Evolutionary conservation across 2,113 vertebrate species (phyloP).

Genomic region (Pteruthius melanotis): DNA sequence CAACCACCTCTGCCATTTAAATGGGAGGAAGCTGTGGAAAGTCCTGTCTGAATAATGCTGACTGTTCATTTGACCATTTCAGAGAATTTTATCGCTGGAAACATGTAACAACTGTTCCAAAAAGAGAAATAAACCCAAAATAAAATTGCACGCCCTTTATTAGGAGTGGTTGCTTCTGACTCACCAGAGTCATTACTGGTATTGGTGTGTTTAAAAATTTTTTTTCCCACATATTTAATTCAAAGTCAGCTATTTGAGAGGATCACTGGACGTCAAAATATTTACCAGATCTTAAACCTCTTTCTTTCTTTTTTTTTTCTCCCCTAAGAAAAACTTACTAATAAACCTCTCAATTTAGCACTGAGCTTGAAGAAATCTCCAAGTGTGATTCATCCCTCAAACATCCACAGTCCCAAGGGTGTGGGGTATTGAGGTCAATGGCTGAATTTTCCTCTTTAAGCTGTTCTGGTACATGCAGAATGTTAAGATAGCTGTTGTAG

Average conservation of each 20-base stretch:
- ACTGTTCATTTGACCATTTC: background rate
- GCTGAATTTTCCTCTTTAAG: background rate
- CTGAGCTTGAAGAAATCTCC: background rate
- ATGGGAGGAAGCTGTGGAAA: background rate
- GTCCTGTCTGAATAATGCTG: background rate
- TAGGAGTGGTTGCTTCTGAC: background rate
- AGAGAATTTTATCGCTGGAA: background rate
- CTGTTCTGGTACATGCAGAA: background rate
- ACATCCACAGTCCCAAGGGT: background rate
- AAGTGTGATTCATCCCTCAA: background rate
- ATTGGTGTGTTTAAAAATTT: background rate
- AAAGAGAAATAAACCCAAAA: background rate
- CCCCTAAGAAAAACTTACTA: rapidly evolving
- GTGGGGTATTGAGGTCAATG: background rate
- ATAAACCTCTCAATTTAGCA: background rate
- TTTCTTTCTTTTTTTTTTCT: background rate
- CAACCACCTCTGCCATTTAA: background rate
- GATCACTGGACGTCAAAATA: background rate
- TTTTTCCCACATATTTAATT: background rate
- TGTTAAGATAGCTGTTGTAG: background rate
- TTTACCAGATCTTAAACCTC: background rate
- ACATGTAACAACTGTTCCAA: background rate
- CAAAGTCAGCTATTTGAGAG: background rate
- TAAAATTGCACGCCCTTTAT: background rate
- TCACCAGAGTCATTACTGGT: background rate